A percentile compares a stretch with the other conserved stretches of the same genome.
These are phyloP conservation scores for Heteropelma amictum DNA, from an alignment of 2,888 invertebrate species.

Conservation along the genomic window DNA sequence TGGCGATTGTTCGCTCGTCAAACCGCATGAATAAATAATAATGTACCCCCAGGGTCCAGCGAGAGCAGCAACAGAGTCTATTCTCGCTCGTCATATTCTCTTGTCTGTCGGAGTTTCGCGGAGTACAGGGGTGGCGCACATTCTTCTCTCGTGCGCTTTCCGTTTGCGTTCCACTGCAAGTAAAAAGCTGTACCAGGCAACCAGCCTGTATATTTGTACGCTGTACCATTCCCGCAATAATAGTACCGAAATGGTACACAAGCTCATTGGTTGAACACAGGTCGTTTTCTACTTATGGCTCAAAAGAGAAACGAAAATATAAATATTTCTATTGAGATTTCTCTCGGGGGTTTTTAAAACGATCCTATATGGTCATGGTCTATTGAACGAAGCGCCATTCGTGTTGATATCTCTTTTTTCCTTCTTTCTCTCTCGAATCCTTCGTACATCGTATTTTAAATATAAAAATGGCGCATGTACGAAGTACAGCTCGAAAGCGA, in stretches of 20 bases:
- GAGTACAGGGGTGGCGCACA: not conserved
- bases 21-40: slow-evolving; percentile 75
- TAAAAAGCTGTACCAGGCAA: not conserved
- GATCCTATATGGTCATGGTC: slow-evolving; percentile 57
- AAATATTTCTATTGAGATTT: slow-evolving; percentile 73
- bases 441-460: too few relatives aligned
- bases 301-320: slow-evolving; percentile 66
- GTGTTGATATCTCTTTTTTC: slow-evolving; percentile 16
- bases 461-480: too few relatives aligned
- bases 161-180: slow-evolving; percentile 10
- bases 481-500: too few relatives aligned
- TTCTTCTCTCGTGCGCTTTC: slow-evolving; percentile 21
- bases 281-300: slow-evolving; percentile 27
- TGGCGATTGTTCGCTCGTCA: slow-evolving; percentile 74
- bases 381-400: slow-evolving; percentile 50
- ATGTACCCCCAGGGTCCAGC: slow-evolving; percentile 54
- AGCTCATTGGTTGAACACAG: slow-evolving; percentile 2
- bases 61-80: slow-evolving; percentile 35
- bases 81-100: slow-evolving; percentile 8
- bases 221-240: slow-evolving; percentile 4
- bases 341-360: slow-evolving; percentile 62
- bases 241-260: slow-evolving; percentile 2
- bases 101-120: not conserved
- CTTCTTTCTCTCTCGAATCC: too few relatives aligned
- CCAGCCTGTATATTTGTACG: slow-evolving; percentile 31